Percentiles rank a stretch among this genome's conserved stretches.
Conservation (phyloP, 1,140 invertebrate genomes). For the Octopus bimaculoides region DNA sequence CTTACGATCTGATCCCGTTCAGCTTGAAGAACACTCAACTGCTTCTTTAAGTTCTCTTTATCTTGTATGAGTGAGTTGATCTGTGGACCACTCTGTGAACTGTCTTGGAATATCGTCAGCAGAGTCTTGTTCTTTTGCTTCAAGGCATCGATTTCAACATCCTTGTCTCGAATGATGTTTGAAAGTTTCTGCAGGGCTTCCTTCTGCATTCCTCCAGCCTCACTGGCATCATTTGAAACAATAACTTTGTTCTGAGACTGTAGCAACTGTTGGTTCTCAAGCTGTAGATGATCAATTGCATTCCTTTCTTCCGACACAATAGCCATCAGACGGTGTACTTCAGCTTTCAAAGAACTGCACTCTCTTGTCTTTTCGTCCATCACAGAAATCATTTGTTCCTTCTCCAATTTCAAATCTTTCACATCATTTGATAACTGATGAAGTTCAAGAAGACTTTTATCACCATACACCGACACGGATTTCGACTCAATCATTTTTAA, state of each 20-base stretch:
- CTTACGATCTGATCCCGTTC: conserved; percentile 76
- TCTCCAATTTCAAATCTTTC: conserved; percentile 45
- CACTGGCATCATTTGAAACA: conserved; percentile 28
- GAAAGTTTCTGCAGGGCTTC: conserved; percentile 57
- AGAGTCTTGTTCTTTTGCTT: conserved; percentile 57
- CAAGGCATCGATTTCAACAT: conserved; percentile 58
- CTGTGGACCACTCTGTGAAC: conserved; percentile 34
- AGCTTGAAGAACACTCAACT: conserved; percentile 48
- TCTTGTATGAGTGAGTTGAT: conserved; percentile 50
- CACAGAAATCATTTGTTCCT: conserved; percentile 56
- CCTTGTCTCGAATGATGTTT: conserved; percentile 57
- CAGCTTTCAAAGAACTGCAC: conserved; percentile 52
- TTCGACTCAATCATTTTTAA: conserved; percentile 50
- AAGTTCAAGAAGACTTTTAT: conserved; percentile 37
- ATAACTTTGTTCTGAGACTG: conserved; percentile 24
- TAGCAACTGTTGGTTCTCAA: conserved; percentile 48
- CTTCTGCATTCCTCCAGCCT: conserved; percentile 52
- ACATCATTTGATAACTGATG: conserved; percentile 51
- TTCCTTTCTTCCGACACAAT: conserved; percentile 53
- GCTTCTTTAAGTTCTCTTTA: conserved; percentile 51
- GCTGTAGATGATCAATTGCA: conserved; percentile 53
- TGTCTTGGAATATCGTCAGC: conserved; percentile 54
- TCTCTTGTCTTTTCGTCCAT: conserved; percentile 58
- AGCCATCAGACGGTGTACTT: conserved; percentile 57
- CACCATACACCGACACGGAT: conserved; percentile 32